These are phyloP conservation scores for Masticophis lateralis DNA, from an alignment of 2,797 vertebrate species.

Conservation along the genomic window DNA sequence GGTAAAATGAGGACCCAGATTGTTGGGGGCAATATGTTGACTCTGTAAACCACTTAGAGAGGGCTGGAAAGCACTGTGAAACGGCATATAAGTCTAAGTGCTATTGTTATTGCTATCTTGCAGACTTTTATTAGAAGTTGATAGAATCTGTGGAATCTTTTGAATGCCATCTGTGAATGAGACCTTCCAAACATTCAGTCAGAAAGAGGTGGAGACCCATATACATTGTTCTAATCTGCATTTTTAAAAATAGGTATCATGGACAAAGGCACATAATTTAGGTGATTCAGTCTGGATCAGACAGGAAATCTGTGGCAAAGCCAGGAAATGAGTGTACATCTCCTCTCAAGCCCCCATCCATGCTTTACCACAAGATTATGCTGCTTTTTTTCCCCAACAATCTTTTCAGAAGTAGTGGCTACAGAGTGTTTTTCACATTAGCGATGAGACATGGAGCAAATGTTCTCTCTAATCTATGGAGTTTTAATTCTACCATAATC, in stretches of 20 bases:
- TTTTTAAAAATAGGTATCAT: neutral
- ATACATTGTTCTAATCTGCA: neutral
- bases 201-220: neutral
- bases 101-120: too few relatives aligned
- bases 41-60: too few relatives aligned
- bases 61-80: too few relatives aligned
- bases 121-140: neutral
- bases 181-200: neutral
- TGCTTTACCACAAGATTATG: neutral
- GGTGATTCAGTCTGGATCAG: constrained; percentile 4
- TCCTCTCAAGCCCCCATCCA: neutral
- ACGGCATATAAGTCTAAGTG: too few relatives aligned
- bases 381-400: constrained; percentile 2
- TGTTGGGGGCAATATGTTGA: too few relatives aligned
- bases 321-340: neutral
- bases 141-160: neutral
- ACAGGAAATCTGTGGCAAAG: constrained; percentile 3
- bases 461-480: constrained; percentile 10
- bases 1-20: too few relatives aligned
- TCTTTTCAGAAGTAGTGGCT: constrained; percentile 22
- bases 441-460: constrained; percentile 10
- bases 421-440: neutral
- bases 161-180: neutral
- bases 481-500: constrained; percentile 32
- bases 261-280: neutral